phyloP scores from a whole-genome alignment of 2,113 vertebrate species.

The Psephotus haematonotus region DNA sequence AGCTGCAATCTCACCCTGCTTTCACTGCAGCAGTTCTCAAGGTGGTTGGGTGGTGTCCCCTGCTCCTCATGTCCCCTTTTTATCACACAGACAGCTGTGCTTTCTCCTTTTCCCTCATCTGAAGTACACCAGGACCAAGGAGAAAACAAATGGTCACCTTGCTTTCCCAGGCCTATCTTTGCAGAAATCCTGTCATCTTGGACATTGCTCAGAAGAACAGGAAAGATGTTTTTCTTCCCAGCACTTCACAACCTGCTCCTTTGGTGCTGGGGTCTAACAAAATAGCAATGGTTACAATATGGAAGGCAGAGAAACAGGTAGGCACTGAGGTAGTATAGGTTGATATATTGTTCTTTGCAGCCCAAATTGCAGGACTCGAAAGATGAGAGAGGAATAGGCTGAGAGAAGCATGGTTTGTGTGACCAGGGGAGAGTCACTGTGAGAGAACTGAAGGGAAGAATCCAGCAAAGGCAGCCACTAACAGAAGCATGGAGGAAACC shows the following conservation, averaged over 20 bases:
- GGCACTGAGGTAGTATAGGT: not conserved
- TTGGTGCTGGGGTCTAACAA: not conserved
- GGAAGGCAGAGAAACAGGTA: not conserved
- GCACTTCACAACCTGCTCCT: not conserved
- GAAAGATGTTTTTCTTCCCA: not conserved
- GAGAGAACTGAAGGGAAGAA: not conserved
- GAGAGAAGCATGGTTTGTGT: not conserved
- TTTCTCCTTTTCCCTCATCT: not conserved
- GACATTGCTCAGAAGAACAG: not conserved
- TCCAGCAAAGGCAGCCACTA: not conserved
- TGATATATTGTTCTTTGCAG: not conserved
- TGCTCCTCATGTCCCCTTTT: not conserved
- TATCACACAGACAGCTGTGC: not conserved
- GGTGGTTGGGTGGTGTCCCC: not conserved
- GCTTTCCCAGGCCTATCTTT: not conserved
- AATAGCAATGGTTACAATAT: not conserved
- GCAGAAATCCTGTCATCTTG: not conserved
- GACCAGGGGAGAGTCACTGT: not conserved
- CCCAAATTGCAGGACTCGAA: not conserved
- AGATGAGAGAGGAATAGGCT: not conserved
- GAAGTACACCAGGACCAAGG: not conserved
- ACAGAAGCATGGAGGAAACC: not conserved
- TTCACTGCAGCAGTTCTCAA: not conserved
- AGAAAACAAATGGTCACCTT: not conserved
- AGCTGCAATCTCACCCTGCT: not conserved